Percentiles rank a stretch among this genome's conserved stretches.
phyloP scores from a whole-genome alignment of 2,113 vertebrate species.

The Phyllostomus hastatus region DNA sequence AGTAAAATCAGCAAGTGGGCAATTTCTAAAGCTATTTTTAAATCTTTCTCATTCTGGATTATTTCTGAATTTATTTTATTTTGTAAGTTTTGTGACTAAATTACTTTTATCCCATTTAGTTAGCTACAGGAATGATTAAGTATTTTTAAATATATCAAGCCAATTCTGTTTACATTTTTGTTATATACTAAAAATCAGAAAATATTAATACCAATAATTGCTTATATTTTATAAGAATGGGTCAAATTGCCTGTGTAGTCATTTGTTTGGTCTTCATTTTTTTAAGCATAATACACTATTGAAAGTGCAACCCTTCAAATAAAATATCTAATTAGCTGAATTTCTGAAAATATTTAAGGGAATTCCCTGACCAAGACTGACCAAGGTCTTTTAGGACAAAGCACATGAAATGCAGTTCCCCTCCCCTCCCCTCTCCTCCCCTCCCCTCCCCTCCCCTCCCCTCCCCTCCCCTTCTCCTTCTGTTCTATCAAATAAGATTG shows the following conservation, averaged over 20 bases:
- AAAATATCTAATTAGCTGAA: slow-evolving; percentile 11
- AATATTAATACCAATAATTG: background rate
- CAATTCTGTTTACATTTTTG: background rate
- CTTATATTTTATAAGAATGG: slow-evolving; percentile 1
- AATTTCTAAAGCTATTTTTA: slow-evolving; percentile 27
- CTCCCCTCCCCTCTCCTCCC: no score
- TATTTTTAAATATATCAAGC: background rate
- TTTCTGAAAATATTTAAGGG: slow-evolving; percentile 38
- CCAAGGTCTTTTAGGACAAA: slow-evolving; percentile 33
- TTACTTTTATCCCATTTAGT: slow-evolving; percentile 17
- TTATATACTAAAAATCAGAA: background rate
- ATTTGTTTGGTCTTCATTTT: background rate
- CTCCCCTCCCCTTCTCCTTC: background rate
- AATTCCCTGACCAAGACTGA: background rate
- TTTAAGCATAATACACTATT: slow-evolving; percentile 33
- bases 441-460: no score
- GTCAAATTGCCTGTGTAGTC: background rate
- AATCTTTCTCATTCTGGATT: background rate
- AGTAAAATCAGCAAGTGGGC: background rate
- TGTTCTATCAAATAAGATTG: background rate
- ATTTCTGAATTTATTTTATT: slow-evolving; percentile 33
- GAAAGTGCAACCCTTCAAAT: slow-evolving; percentile 19
- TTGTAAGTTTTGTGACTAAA: slow-evolving; percentile 28
- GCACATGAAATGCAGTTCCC: background rate
- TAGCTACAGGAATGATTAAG: background rate